These are phyloP conservation scores for Cyphomyrus discorhynchus DNA, from an alignment of 2,113 vertebrate species.

Conservation along the genomic window DNA sequence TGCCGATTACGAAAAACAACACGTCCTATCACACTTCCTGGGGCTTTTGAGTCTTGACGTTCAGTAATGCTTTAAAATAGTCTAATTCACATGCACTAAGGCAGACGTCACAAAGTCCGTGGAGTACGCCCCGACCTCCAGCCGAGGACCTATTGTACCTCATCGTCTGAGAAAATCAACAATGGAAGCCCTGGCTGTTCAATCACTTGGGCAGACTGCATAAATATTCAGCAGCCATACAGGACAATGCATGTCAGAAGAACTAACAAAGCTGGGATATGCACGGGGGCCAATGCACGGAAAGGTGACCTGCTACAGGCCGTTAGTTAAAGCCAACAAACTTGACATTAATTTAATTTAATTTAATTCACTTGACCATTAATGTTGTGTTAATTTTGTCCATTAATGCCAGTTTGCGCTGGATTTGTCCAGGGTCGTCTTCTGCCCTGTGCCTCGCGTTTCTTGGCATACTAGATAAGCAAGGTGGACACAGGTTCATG, in stretches of 20 bases:
- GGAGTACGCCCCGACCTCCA: neutral
- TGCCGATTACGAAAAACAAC: neutral
- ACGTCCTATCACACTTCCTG: neutral
- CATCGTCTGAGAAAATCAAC: neutral
- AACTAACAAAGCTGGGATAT: neutral
- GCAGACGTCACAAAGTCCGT: neutral
- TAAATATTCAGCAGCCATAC: neutral
- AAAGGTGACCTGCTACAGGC: neutral
- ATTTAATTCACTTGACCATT: no score
- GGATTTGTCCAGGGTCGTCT: neutral
- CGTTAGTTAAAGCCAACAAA: neutral
- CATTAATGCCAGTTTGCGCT: no score
- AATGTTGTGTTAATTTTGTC: no score
- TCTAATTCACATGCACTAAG: neutral
- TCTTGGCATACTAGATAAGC: no score
- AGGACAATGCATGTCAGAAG: neutral
- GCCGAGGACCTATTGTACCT: neutral
- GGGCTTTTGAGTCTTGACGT: neutral
- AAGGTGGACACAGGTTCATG: no score
- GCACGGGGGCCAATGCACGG: neutral
- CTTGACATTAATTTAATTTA: neutral
- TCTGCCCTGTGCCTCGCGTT: neutral
- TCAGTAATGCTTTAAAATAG: neutral
- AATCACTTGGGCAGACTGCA: neutral
- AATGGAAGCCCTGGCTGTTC: neutral